Evolutionary conservation across 1,140 invertebrate species (phyloP).

Genomic region (Anoplolepis gracilipes): DNA sequence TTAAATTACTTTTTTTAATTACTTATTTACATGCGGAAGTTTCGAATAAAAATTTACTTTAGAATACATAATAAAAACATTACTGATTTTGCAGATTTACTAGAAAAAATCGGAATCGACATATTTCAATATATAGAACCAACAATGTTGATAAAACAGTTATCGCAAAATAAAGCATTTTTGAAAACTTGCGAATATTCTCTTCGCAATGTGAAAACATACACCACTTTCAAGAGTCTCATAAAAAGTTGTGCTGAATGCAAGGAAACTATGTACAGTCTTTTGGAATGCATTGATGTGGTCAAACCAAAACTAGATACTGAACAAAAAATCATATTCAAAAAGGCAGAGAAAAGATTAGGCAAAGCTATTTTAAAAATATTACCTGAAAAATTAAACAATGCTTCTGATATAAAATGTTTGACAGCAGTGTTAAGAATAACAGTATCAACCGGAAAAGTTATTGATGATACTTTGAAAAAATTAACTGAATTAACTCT

Average conservation of each 20-base stretch:
- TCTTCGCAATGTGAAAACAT: slow-evolving; percentile 63
- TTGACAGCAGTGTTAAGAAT: slow-evolving; percentile 70
- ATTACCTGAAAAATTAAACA: slow-evolving; percentile 53
- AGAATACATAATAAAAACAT: not conserved
- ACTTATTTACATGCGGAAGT: not conserved
- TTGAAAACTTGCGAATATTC: slow-evolving; percentile 69
- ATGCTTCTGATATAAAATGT: slow-evolving; percentile 61
- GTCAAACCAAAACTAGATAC: slow-evolving; percentile 68
- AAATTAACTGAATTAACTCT: slow-evolving; percentile 60
- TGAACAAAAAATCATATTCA: slow-evolving; percentile 69
- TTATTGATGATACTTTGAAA: slow-evolving; percentile 67
- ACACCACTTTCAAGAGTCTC: slow-evolving; percentile 61
- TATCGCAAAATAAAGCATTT: slow-evolving; percentile 59
- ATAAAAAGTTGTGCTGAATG: slow-evolving; percentile 53
- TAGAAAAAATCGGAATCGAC: slow-evolving; percentile 67
- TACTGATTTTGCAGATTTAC: slow-evolving; percentile 64
- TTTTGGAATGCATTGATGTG: slow-evolving; percentile 72
- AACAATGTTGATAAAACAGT: slow-evolving; percentile 59
- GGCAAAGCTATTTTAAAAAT: slow-evolving; percentile 59
- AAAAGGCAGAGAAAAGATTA: slow-evolving; percentile 70
- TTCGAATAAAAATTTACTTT: not conserved
- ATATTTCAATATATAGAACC: slow-evolving; percentile 73
- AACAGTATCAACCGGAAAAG: slow-evolving; percentile 43
- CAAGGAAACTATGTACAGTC: slow-evolving; percentile 48
- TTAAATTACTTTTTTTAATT: not conserved